phyloP scores from a whole-genome alignment of 2,797 vertebrate genomes.

The Gymnothorax javanicus region DNA sequence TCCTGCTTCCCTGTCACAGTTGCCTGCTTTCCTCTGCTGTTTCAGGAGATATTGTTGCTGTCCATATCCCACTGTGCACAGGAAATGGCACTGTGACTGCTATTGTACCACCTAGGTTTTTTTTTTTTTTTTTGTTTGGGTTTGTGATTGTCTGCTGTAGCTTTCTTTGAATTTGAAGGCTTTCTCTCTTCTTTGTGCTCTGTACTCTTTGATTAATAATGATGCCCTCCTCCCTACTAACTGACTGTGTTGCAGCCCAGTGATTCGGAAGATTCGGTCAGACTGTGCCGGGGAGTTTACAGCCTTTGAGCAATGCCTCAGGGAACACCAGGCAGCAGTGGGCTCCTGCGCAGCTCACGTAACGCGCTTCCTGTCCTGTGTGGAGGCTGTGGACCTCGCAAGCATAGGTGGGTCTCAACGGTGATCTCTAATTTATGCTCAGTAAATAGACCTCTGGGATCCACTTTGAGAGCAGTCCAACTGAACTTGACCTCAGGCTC shows the following conservation, averaged over 20 bases:
- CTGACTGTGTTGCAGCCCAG: constrained; percentile 70
- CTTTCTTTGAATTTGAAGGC: not conserved
- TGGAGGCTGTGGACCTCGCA: constrained; percentile 78
- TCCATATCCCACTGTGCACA: not conserved
- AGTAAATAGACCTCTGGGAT: not conserved
- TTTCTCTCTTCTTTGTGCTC: not conserved
- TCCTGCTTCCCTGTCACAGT: too few relatives aligned
- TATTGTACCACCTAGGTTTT: not conserved
- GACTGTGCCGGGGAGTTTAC: constrained; percentile 80
- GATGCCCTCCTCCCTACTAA: not conserved
- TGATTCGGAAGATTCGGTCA: constrained; percentile 85
- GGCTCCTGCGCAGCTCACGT: constrained; percentile 77
- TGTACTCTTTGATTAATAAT: not conserved
- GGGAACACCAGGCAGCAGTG: constrained; percentile 73
- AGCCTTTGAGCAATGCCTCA: constrained; percentile 86
- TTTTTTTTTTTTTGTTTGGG: not conserved
- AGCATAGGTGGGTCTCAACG: constrained; percentile 58
- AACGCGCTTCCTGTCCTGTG: constrained; percentile 82
- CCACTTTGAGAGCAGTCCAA: not conserved
- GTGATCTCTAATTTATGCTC: not conserved
- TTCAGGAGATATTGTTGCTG: too few relatives aligned
- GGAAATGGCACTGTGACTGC: not conserved
- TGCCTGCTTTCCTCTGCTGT: too few relatives aligned
- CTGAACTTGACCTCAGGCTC: not conserved
- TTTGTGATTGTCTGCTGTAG: not conserved